Evolutionary conservation across 2,797 vertebrate species (phyloP).

Genomic region (Emys orbicularis): DNA sequence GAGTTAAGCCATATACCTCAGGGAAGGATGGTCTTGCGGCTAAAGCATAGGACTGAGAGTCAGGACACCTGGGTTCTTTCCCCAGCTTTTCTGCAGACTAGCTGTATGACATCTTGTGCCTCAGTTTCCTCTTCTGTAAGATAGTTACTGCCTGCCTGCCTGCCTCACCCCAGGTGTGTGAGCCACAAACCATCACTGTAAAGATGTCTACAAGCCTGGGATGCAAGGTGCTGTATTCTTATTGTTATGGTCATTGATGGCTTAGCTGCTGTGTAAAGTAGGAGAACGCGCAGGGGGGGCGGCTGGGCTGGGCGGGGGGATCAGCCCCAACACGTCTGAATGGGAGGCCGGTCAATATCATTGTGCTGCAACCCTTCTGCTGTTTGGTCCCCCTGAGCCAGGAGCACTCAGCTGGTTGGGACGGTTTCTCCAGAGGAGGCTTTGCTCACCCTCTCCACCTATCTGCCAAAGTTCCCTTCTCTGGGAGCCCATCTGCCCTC

Average conservation of each 20-base stretch:
- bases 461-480: neutral
- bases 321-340: neutral
- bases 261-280: constrained; percentile 57
- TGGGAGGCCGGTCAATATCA: neutral
- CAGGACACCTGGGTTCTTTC: neutral
- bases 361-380: neutral
- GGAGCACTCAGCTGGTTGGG: neutral
- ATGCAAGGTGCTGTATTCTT: constrained; percentile 54
- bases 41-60: neutral
- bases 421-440: neutral
- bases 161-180: constrained; percentile 46
- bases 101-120: neutral
- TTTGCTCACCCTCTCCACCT: too few relatives aligned
- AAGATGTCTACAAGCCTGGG: constrained; percentile 34
- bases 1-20: accelerated
- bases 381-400: neutral
- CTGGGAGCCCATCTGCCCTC: neutral
- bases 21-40: neutral
- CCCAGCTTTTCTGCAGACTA: neutral
- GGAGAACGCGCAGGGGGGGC: neutral
- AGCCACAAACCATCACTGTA: constrained; percentile 48
- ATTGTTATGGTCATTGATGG: constrained; percentile 61
- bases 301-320: accelerated
- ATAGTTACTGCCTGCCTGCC: constrained; percentile 14
- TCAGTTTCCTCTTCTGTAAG: neutral